These are phyloP conservation scores for Xiphias gladius DNA, from an alignment of 2,113 vertebrate genomes.

Conservation along the genomic window DNA sequence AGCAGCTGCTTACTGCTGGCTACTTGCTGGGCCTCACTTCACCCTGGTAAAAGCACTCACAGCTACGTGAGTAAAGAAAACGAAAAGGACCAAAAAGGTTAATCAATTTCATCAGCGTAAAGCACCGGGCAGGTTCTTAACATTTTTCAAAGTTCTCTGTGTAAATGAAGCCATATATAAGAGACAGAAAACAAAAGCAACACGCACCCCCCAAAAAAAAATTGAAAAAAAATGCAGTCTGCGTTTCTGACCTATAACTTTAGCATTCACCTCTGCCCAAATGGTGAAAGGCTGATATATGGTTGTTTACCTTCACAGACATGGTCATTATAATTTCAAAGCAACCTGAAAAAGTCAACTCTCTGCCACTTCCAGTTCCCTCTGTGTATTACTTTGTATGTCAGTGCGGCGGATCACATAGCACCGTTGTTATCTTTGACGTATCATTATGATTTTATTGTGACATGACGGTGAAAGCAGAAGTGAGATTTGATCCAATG, in stretches of 20 bases:
- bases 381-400: background rate
- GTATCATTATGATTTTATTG: background rate
- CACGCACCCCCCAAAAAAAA: too few species aligned
- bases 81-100: slow-evolving; percentile 25
- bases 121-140: background rate
- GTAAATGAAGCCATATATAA: too few species aligned
- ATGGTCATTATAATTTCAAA: background rate
- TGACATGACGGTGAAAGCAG: background rate
- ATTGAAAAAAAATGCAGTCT: too few species aligned
- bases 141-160: slow-evolving; percentile 4
- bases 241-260: background rate
- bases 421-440: background rate
- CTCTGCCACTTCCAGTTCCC: background rate
- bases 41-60: slow-evolving; percentile 48
- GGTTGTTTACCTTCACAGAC: background rate
- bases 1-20: slow-evolving; percentile 74
- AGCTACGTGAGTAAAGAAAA: slow-evolving; percentile 53
- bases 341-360: background rate
- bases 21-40: slow-evolving; percentile 59
- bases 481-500: background rate
- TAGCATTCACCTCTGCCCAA: background rate
- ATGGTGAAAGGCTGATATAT: background rate
- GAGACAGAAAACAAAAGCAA: too few species aligned
- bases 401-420: background rate
- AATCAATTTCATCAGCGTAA: slow-evolving; percentile 4